A percentile compares a stretch with the other conserved stretches of the same genome.
Evolutionary conservation across 2,888 invertebrate genomes (phyloP).

Genomic region (Agriotes lineatus): DNA sequence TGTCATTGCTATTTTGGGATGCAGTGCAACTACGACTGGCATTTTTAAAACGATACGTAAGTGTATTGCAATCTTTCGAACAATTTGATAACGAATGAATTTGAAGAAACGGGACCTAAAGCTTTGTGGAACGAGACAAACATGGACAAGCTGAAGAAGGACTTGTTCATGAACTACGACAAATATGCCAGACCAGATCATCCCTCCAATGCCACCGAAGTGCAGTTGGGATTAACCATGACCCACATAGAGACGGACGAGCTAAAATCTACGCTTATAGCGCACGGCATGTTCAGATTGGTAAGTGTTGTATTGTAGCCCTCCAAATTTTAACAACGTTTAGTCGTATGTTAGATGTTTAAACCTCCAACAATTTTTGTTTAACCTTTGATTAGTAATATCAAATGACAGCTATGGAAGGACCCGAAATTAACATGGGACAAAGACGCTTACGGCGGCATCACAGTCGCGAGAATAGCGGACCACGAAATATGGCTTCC

Average conservation of each 20-base stretch:
- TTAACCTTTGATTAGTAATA: too few species aligned
- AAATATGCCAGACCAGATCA: slow-evolving; percentile 70
- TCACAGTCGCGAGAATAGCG: slow-evolving; percentile 72
- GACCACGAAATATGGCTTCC: slow-evolving; percentile 85
- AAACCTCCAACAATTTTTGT: too few species aligned
- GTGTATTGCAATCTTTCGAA: too few species aligned
- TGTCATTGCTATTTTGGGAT: too few species aligned
- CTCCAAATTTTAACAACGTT: too few species aligned
- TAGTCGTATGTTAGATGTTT: too few species aligned
- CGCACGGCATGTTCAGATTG: slow-evolving; percentile 73
- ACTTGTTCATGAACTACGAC: slow-evolving; percentile 71
- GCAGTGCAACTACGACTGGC: too few species aligned
- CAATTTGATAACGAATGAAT: too few species aligned
- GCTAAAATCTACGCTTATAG: slow-evolving; percentile 70
- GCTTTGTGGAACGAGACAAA: slow-evolving; percentile 70
- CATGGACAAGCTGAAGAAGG: slow-evolving; percentile 69
- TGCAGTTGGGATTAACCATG: slow-evolving; percentile 70
- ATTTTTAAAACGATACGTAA: too few species aligned
- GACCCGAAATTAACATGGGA: slow-evolving; percentile 83
- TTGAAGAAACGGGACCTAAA: slow-evolving; percentile 58
- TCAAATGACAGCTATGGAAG: slow-evolving; percentile 70
- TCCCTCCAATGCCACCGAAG: slow-evolving; percentile 67
- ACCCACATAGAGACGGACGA: slow-evolving; percentile 78
- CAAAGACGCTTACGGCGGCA: slow-evolving; percentile 73
- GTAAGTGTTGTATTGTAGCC: slow-evolving; percentile 65